Evolutionary conservation across 2,888 invertebrate species (phyloP), one percentile per base, ranked within the genome.

Genomic region (Ethmia dodecea): DNA sequence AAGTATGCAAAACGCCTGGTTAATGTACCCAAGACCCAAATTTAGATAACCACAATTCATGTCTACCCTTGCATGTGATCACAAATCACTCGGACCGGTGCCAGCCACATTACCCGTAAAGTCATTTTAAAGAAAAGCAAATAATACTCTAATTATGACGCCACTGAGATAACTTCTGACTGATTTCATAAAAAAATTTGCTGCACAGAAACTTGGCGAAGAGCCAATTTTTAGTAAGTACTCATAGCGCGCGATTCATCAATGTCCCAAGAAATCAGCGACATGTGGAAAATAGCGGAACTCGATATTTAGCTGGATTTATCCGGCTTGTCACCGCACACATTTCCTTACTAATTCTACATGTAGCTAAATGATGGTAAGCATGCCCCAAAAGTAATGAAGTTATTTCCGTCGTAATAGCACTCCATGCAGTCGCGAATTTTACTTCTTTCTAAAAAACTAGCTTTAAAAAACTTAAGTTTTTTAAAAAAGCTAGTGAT

Each of bases 1-100:
- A 16, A 27, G 34, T 38, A 38, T 38, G 38, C 38, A 34, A 38
- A 38, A 31, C 31, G 18, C 31, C 31, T n/a, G 24, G 27, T 38
- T 34, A 34, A 38, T 31, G 31, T 31, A 14, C 22, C 26, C 28
- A 34, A 31, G 24, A 14, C 22, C 26, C 28, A 34, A 31, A 28
- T 29, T 33, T 33, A 38, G 31, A 38, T 38, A 38, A 31, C 30
- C 33, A 28, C 18, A 20, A 38, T 33, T 31, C 31, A 31, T 5
- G 26, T 15, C 11, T 30, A 13, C 27, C 27, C 18, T 27, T 27
- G 30, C 33, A 29, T 38, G 27, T 22, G 33, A 15, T 20, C n/a
- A 15, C 27, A 9, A 25, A 20, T 25, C 37, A 37, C 22, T 24
- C 4, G 18, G 9, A 25, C 30, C 30, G 22, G 28, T 11, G 11